Conservation (phyloP, 1,140 invertebrate species). For the Trichonephila inaurata region DNA sequence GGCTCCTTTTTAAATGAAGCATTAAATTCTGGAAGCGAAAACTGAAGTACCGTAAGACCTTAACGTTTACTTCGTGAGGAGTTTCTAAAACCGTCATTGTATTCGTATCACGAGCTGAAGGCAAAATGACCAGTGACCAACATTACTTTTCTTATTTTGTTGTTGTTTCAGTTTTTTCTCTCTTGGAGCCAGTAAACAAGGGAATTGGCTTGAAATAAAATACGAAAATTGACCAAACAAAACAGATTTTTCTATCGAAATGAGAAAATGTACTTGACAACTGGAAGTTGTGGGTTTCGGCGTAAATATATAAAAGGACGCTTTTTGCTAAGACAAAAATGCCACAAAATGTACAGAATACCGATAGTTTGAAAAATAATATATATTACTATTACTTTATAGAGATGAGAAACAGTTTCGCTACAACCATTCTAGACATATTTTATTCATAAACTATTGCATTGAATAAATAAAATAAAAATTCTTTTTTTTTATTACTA, state of each 20-base stretch:
- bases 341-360: no score
- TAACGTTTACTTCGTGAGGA: slow-evolving; percentile 31
- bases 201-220: slow-evolving; percentile 25
- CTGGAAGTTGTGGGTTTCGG: no score
- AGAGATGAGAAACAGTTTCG: no score
- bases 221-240: not conserved
- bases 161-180: not conserved
- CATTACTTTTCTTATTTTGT: not conserved
- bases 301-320: no score
- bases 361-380: no score
- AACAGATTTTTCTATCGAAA: not conserved
- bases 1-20: not conserved
- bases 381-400: no score
- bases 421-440: no score
- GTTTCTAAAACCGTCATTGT: slow-evolving; percentile 31
- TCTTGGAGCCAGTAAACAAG: not conserved
- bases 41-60: slow-evolving; percentile 20
- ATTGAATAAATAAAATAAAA: no score
- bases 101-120: slow-evolving; percentile 46
- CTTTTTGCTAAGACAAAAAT: no score
- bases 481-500: no score
- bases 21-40: slow-evolving; percentile 39
- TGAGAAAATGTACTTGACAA: not conserved
- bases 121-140: slow-evolving; percentile 26
- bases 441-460: no score